Conservation (phyloP, 92 coral and sea anemone species). For the Bergia puertoricense region DNA sequence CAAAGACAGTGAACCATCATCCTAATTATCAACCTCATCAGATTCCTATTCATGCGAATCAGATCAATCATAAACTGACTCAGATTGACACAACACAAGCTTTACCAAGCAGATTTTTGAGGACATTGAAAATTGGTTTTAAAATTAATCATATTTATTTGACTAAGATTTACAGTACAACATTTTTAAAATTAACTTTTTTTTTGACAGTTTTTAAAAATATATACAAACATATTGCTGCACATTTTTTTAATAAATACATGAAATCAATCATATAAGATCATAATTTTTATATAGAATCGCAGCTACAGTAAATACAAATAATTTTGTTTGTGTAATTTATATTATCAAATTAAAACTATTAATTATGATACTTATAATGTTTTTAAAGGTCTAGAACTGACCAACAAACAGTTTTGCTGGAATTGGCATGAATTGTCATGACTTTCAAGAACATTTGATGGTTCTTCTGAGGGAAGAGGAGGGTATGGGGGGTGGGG, state of each 20-base stretch:
- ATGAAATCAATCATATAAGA: background rate
- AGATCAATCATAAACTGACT: slow-evolving; percentile 25
- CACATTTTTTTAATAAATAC: slow-evolving; percentile 5
- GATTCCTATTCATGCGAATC: slow-evolving; percentile 6
- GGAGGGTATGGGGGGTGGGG: too few relatives aligned
- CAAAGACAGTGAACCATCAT: slow-evolving; percentile 32
- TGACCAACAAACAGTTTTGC: background rate
- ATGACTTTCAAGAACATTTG: slow-evolving; percentile 11
- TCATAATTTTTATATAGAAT: slow-evolving; percentile 7
- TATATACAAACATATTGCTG: background rate
- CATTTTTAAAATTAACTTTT: slow-evolving; percentile 19
- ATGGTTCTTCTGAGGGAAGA: slow-evolving; percentile 26
- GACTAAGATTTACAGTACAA: slow-evolving; percentile 32
- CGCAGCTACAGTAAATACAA: background rate
- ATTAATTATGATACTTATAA: slow-evolving; percentile 19
- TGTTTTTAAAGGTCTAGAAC: slow-evolving; percentile 3
- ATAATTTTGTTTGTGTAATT: slow-evolving; percentile 21
- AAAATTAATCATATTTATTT: background rate
- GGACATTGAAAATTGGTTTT: slow-evolving; percentile 17
- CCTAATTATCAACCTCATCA: slow-evolving; percentile 28
- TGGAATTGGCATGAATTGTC: slow-evolving; percentile 9
- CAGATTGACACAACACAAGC: slow-evolving; percentile 27
- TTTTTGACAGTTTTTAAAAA: slow-evolving; percentile 2
- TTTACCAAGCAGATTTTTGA: background rate
- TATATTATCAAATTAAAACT: slow-evolving; percentile 19